A percentile compares a stretch with the other conserved stretches of the same genome.
phyloP scores from a whole-genome alignment of 2,113 vertebrate species.

The Cyprichromis sp. region DNA sequence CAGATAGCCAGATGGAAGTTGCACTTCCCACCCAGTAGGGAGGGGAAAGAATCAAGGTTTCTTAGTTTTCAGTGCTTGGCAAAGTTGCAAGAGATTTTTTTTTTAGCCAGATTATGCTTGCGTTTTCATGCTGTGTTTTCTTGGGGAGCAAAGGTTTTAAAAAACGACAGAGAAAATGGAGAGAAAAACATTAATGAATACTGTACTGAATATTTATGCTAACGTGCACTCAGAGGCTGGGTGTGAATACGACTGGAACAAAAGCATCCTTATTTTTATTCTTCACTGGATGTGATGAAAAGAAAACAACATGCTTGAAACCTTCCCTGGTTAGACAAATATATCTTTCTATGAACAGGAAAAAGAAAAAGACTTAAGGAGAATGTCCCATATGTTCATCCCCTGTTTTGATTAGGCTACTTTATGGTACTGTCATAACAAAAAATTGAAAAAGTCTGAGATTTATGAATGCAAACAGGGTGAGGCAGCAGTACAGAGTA shows the following conservation, averaged over 20 bases:
- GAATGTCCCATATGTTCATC: not conserved
- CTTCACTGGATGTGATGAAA: not conserved
- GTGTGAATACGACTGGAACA: not conserved
- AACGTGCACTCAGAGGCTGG: not conserved
- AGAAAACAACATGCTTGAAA: not conserved
- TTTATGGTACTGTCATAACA: not conserved
- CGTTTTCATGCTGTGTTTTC: not conserved
- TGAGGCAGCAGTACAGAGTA: not conserved
- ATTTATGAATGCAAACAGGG: not conserved
- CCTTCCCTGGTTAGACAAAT: not conserved
- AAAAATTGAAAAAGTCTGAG: not conserved
- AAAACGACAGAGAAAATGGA: not conserved
- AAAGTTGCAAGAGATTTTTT: not conserved
- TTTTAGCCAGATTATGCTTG: not conserved
- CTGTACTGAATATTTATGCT: not conserved
- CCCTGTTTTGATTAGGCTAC: not conserved
- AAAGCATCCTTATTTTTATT: not conserved
- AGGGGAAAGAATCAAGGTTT: not conserved
- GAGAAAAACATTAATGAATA: not conserved
- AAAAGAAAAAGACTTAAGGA: not conserved
- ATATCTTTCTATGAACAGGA: not conserved
- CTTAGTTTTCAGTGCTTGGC: not conserved
- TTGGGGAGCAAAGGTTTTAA: conserved; percentile 1
- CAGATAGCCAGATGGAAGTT: not conserved
- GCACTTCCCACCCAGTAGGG: not conserved